A percentile compares a stretch with the other conserved stretches of the same genome.
phyloP scores from a whole-genome alignment of 1,140 invertebrate genomes.

The Brachionus paranguensis region DNA sequence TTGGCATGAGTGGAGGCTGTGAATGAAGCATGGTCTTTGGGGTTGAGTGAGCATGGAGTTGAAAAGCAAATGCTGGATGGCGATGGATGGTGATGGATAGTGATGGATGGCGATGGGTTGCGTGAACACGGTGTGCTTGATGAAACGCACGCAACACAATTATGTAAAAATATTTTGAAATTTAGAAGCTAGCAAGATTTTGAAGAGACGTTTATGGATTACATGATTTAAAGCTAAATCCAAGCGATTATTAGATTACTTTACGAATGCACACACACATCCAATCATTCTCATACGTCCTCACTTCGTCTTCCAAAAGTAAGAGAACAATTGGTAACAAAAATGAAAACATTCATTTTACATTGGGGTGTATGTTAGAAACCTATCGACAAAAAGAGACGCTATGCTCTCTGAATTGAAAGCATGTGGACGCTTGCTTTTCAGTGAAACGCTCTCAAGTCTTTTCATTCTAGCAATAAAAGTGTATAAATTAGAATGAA shows the following conservation, averaged over 20 bases:
- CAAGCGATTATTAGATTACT: conserved; percentile 12
- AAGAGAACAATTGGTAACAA: background rate
- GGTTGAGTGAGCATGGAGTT: too few relatives aligned
- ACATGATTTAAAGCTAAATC: background rate
- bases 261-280: background rate
- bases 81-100: too few relatives aligned
- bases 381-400: background rate
- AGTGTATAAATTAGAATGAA: background rate
- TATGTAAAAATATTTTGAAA: background rate
- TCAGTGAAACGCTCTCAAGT: background rate
- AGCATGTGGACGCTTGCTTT: background rate
- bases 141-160: background rate
- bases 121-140: background rate
- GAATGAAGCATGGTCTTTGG: background rate
- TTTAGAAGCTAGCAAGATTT: background rate
- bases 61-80: too few relatives aligned
- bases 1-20: too few relatives aligned
- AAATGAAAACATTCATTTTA: background rate
- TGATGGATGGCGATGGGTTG: background rate
- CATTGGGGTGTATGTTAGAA: background rate
- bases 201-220: background rate
- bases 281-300: background rate
- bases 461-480: background rate
- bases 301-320: background rate
- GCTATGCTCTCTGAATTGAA: background rate